These are phyloP conservation scores for Montipora efflorescens DNA, from an alignment of 64 coral and sea anemone genomes.

Conservation along the genomic window DNA sequence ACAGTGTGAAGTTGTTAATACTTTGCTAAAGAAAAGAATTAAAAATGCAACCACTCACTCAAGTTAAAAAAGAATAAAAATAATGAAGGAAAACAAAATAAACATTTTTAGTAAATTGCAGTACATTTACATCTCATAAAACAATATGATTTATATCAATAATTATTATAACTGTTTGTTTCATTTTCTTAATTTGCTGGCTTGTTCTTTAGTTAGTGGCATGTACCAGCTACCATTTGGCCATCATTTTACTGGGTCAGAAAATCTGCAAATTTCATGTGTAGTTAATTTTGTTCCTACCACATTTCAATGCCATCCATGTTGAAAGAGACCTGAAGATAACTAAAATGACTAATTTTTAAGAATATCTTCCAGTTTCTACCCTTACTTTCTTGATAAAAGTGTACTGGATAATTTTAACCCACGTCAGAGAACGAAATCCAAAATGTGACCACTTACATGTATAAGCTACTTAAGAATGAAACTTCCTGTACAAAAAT, in stretches of 20 bases:
- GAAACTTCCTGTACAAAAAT: neutral
- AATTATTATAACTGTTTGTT: too few relatives aligned
- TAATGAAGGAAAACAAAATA: neutral
- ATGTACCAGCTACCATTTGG: too few relatives aligned
- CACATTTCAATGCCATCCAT: neutral
- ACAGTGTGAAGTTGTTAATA: conserved; percentile 19
- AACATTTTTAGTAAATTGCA: too few relatives aligned
- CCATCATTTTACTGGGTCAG: too few relatives aligned
- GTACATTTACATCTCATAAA: too few relatives aligned
- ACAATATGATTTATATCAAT: too few relatives aligned
- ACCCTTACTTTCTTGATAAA: neutral
- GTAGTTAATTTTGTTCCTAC: neutral
- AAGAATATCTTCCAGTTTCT: too few relatives aligned
- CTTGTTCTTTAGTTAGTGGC: too few relatives aligned
- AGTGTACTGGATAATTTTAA: neutral
- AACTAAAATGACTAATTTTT: too few relatives aligned
- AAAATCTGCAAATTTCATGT: too few relatives aligned
- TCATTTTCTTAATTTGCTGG: too few relatives aligned
- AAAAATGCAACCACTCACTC: neutral
- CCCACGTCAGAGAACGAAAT: neutral
- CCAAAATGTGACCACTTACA: neutral
- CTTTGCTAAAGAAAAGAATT: neutral
- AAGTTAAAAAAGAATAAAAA: neutral
- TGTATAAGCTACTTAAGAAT: neutral
- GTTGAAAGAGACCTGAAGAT: too few relatives aligned